phyloP scores from a whole-genome alignment of 2,888 invertebrate species.

The Geophilus truncorum region DNA sequence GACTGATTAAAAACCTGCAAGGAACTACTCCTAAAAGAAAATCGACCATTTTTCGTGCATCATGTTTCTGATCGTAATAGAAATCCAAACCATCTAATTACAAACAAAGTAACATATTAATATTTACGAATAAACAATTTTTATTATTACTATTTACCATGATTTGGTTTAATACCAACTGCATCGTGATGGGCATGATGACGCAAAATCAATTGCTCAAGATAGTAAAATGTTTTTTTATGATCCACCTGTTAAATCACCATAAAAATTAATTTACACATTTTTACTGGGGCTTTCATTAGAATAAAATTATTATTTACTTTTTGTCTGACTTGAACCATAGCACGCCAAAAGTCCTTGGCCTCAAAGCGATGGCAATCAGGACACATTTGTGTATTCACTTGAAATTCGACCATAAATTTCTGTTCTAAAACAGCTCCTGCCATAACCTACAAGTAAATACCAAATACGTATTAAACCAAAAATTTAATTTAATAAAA shows the following conservation, averaged over 20 bases:
- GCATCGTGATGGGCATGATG: conserved; percentile 87
- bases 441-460: conserved; percentile 59
- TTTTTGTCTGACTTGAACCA: conserved; percentile 57
- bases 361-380: conserved; percentile 96
- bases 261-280: no score
- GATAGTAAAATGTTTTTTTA: conserved; percentile 93
- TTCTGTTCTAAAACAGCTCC: conserved; percentile 89
- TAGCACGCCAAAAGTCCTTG: conserved; percentile 94
- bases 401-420: conserved; percentile 87
- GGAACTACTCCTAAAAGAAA: conserved; percentile 85
- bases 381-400: conserved; percentile 93
- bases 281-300: background rate
- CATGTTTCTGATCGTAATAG: conserved; percentile 80
- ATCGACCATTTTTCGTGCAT: conserved; percentile 92
- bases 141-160: conserved; percentile 55
- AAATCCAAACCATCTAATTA: conserved; percentile 86
- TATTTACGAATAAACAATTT: background rate
- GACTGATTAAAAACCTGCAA: conserved; percentile 52
- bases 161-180: conserved; percentile 77
- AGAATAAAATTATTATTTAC: no score
- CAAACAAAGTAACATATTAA: background rate
- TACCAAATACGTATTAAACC: background rate
- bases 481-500: background rate
- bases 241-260: conserved; percentile 71
- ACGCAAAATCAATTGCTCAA: conserved; percentile 95